Base-by-base conservation (phyloP, 2,888 invertebrate species). In the Eupithecia exiguata region DNA sequence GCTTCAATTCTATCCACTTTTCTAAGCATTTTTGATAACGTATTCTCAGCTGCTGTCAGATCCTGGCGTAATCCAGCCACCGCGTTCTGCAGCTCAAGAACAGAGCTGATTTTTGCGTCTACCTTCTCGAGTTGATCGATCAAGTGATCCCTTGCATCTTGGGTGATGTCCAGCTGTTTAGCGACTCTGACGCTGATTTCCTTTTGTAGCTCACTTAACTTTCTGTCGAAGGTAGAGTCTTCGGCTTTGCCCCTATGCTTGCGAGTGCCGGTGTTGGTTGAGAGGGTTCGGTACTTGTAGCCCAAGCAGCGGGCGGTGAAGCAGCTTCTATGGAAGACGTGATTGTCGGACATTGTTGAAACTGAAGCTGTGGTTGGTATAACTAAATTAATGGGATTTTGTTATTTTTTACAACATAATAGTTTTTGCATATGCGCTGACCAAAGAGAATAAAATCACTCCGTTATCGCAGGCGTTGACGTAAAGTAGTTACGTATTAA, bases 271-370 rank as follows among this genome's bases (percentile, higher is more conserved):
- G 93, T 93, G 72, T 92, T 93, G 0, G 92, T 93, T 3, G 93
- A 89, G 5, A 92, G 79, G 1, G 91, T 92, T 1, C 93, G 86
- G 74, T 92, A 93, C 71, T 93, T 93, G 79, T 93, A 93, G 3
- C 92, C 93, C 2, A 89, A 77, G 69, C 88, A 90, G 0, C 93
- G 87, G 0, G 91, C 81, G 1, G 90, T 92, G 78, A 90, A 93
- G 76, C 90, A 92, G 73, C 85, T 89, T 79, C 90, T 92, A 75
- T 91, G 90, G 75, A 91, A 93, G 77, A 84, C 79, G 30, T 87
- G 3, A 14, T 58, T 4, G 2, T 66, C 86, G 3, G 91, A 87
- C 92, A 92, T 92, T 18, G 68, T 79, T 14, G 21, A 10, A 53
- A 21, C 12, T 21, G 49, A 21, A 46, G 14, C 12, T 58, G 1